These are phyloP conservation scores for Eristalis pertinax DNA, from an alignment of 2,888 invertebrate genomes.

Conservation along the genomic window DNA sequence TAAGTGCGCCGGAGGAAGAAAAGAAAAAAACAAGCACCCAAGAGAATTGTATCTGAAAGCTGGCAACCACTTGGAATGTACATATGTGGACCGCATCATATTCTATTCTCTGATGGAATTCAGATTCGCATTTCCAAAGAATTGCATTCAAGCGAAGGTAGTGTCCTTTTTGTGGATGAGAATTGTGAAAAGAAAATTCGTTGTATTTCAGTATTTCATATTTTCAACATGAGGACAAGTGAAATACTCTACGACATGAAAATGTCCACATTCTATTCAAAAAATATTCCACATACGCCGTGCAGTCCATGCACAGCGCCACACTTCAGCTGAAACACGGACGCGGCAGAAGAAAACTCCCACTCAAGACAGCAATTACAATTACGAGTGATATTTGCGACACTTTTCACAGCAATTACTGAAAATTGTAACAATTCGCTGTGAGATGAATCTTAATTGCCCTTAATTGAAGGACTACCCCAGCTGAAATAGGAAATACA, in stretches of 20 bases:
- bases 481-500: slow-evolving; percentile 58
- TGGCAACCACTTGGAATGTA: slow-evolving; percentile 30
- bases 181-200: neutral
- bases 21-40: neutral
- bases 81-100: slow-evolving; percentile 36
- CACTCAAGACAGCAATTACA: slow-evolving; percentile 34
- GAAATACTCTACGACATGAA: neutral
- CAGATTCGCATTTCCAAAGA: slow-evolving; percentile 43
- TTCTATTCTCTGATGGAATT: slow-evolving; percentile 40
- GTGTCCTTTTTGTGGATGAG: slow-evolving; percentile 5
- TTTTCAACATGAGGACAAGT: neutral
- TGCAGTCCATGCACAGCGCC: neutral
- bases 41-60: slow-evolving; percentile 10
- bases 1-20: neutral
- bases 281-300: slow-evolving; percentile 40
- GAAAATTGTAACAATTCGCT: slow-evolving; percentile 50
- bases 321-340: neutral
- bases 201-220: neutral
- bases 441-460: slow-evolving; percentile 57
- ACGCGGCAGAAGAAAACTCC: neutral
- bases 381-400: slow-evolving; percentile 44
- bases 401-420: slow-evolving; percentile 59
- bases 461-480: slow-evolving; percentile 65
- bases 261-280: slow-evolving; percentile 10
- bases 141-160: slow-evolving; percentile 26